phyloP scores from a whole-genome alignment of 2,797 vertebrate species.

The Thunnus albacares region DNA sequence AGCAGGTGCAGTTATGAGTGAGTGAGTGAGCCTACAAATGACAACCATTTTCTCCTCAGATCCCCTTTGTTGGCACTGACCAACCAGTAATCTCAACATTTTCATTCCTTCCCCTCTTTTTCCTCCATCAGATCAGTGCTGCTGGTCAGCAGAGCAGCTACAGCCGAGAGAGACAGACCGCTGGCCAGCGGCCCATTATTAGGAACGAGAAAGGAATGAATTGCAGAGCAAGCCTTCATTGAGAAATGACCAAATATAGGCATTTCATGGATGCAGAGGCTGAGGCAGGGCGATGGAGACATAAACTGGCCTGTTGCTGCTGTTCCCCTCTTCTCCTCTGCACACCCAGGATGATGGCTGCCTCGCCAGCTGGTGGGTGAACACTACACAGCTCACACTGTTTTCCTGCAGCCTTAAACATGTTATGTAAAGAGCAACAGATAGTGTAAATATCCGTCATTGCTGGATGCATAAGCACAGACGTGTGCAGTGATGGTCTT shows the following conservation, averaged over 20 bases:
- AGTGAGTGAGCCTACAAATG: neutral
- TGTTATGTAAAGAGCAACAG: constrained; percentile 22
- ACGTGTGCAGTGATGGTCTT: constrained; percentile 6
- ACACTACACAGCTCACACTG: constrained; percentile 7
- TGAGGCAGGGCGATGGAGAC: constrained; percentile 69
- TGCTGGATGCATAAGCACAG: constrained; percentile 4
- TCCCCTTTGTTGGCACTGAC: constrained; percentile 21
- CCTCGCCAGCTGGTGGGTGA: constrained; percentile 32
- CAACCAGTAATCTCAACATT: constrained; percentile 58
- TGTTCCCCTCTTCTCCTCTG: constrained; percentile 49
- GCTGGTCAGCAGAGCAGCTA: constrained; percentile 65
- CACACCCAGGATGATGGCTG: constrained; percentile 36
- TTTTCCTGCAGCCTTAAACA: constrained; percentile 27
- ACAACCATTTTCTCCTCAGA: constrained; percentile 14
- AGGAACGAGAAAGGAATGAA: constrained; percentile 88
- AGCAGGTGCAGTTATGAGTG: no score
- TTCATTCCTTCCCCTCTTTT: constrained; percentile 61
- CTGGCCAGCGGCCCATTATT: constrained; percentile 85
- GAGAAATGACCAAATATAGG: constrained; percentile 90
- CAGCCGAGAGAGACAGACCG: constrained; percentile 66
- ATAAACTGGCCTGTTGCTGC: constrained; percentile 72
- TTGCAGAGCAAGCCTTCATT: constrained; percentile 77
- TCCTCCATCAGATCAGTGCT: constrained; percentile 45
- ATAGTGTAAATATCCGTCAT: neutral
- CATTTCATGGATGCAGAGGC: constrained; percentile 82